Percentiles rank a stretch among this genome's conserved stretches.
These are phyloP conservation scores for Drosophila guanche DNA, from an alignment of 1,140 invertebrate species.

Conservation along the genomic window DNA sequence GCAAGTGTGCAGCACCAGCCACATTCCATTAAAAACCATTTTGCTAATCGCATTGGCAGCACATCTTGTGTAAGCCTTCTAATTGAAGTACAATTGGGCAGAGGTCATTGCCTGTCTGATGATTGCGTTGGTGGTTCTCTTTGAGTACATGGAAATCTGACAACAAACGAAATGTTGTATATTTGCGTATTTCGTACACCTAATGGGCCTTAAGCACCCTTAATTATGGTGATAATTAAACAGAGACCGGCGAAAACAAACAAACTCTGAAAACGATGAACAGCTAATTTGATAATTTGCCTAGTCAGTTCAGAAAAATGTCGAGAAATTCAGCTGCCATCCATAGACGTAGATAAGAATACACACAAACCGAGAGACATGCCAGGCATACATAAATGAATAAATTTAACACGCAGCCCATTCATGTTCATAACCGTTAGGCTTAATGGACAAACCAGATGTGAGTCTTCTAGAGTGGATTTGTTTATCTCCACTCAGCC, in stretches of 20 bases:
- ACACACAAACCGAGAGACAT: too few relatives aligned
- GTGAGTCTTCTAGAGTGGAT: conserved; percentile 35
- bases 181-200: conserved; percentile 15
- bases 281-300: conserved; percentile 67
- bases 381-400: conserved; percentile 48
- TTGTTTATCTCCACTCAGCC: conserved; percentile 13
- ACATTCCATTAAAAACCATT: conserved; percentile 35
- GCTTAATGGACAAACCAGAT: conserved; percentile 56
- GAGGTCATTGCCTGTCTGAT: conserved; percentile 52
- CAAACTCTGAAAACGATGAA: conserved; percentile 32
- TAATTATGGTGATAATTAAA: conserved; percentile 55
- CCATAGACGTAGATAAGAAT: conserved; percentile 34
- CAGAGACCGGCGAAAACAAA: conserved; percentile 29
- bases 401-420: conserved; percentile 54
- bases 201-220: conserved; percentile 28
- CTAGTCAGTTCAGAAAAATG: conserved; percentile 51
- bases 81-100: conserved; percentile 48
- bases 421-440: conserved; percentile 65
- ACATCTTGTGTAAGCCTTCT: conserved; percentile 1
- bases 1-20: too few relatives aligned
- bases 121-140: neutral
- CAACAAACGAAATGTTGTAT: conserved; percentile 4
- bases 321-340: conserved; percentile 33
- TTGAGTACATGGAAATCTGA: neutral
- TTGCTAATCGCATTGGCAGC: conserved; percentile 3